Conservation (phyloP, 2,113 vertebrate genomes). For the Anhinga rufa region DNA sequence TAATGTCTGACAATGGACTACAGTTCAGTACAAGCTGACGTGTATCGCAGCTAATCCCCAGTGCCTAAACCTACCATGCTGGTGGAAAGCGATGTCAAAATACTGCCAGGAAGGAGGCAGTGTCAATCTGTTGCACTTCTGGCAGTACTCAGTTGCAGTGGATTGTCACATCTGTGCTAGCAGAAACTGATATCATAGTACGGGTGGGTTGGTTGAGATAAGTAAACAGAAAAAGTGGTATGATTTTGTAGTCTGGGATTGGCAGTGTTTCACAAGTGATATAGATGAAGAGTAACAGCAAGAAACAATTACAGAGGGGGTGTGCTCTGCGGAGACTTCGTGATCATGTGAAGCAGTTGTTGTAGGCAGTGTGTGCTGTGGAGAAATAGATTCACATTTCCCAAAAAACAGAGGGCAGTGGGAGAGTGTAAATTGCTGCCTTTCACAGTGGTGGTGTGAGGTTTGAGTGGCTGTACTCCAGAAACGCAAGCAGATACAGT, state of each 20-base stretch:
- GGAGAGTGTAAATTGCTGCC: background rate
- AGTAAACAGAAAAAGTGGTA: background rate
- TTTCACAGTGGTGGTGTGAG: fast-evolving
- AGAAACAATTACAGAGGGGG: background rate
- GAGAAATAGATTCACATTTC: background rate
- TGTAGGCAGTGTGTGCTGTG: background rate
- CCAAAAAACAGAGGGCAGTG: background rate
- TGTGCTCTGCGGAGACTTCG: background rate
- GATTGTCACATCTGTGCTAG: background rate
- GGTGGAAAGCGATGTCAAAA: fast-evolving
- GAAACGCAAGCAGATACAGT: background rate
- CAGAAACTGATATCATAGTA: background rate
- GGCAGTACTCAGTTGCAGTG: background rate
- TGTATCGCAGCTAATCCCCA: background rate
- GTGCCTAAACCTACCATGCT: background rate
- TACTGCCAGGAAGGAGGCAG: background rate
- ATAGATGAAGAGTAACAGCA: background rate
- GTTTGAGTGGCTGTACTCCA: background rate
- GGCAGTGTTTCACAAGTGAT: background rate
- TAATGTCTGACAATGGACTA: background rate
- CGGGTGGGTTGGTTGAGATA: background rate
- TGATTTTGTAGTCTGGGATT: background rate
- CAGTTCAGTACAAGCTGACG: background rate
- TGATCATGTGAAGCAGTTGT: background rate
- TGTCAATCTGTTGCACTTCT: background rate